Conservation (phyloP, 2,113 vertebrate species). For the Proterorhinus semilunaris region DNA sequence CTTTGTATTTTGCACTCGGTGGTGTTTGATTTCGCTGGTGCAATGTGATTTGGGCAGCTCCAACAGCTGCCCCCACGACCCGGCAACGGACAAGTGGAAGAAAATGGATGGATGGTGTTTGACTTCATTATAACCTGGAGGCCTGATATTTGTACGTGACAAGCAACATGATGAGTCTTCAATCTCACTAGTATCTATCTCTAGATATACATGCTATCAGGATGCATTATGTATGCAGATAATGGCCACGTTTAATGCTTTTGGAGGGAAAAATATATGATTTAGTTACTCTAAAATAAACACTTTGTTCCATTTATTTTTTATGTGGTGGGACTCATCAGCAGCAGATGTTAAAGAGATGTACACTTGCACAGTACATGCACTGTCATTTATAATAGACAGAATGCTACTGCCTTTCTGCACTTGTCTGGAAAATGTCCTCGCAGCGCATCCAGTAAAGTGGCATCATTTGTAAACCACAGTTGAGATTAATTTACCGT, state of each 20-base stretch:
- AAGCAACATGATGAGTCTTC: conserved; percentile 61
- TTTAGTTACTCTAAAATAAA: conserved; percentile 28
- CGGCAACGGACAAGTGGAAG: no score
- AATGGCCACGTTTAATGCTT: conserved; percentile 28
- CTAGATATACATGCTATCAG: conserved; percentile 28
- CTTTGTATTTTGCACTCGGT: no score
- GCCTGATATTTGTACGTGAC: conserved; percentile 66
- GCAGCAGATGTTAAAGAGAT: conserved; percentile 32
- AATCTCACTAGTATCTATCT: conserved; percentile 39
- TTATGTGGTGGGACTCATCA: conserved; percentile 16
- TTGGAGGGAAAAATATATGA: conserved; percentile 41
- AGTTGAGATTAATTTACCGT: conserved; percentile 24
- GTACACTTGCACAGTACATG: conserved; percentile 7
- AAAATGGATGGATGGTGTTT: no score
- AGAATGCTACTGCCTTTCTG: conserved; percentile 25
- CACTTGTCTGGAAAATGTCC: conserved; percentile 9
- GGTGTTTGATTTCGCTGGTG: no score
- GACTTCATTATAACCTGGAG: conserved; percentile 42
- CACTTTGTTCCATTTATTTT: conserved; percentile 9
- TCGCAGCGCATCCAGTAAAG: not conserved
- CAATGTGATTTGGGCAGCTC: no score
- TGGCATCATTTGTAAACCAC: conserved; percentile 26
- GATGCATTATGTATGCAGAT: conserved; percentile 36
- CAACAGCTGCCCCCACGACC: no score
- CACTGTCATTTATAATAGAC: conserved; percentile 33